A percentile compares a stretch with the other conserved stretches of the same genome.
These are phyloP conservation scores for Aromia moschata DNA, from an alignment of 2,888 invertebrate species.

Conservation along the genomic window DNA sequence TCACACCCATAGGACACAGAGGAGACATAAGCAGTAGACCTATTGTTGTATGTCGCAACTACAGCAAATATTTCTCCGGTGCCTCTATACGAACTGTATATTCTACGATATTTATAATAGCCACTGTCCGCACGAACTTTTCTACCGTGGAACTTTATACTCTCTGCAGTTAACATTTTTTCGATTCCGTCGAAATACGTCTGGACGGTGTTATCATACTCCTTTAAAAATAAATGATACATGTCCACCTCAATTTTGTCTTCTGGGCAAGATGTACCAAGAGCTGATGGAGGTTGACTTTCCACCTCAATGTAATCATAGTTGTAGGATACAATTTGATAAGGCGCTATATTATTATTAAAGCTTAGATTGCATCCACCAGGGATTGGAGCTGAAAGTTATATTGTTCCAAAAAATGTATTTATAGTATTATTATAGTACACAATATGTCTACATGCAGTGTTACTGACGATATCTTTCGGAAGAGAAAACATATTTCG, in stretches of 20 bases:
- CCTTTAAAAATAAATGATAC: slow-evolving; percentile 72
- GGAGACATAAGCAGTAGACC: slow-evolving; percentile 74
- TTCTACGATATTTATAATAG: slow-evolving; percentile 54
- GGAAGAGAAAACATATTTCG: too few relatives aligned
- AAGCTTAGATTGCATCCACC: slow-evolving; percentile 83
- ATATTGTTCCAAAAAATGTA: not conserved
- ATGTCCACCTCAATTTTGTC: slow-evolving; percentile 64
- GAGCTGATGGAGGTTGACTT: slow-evolving; percentile 64
- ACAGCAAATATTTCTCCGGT: slow-evolving; percentile 70
- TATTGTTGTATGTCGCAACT: slow-evolving; percentile 63
- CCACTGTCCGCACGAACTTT: slow-evolving; percentile 60
- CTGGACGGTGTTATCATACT: slow-evolving; percentile 66
- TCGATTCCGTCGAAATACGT: slow-evolving; percentile 70
- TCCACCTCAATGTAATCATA: slow-evolving; percentile 66
- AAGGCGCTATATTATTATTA: slow-evolving; percentile 69
- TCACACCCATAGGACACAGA: slow-evolving; percentile 74
- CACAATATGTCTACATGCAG: too few relatives aligned
- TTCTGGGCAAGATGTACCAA: slow-evolving; percentile 57
- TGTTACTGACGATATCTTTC: too few relatives aligned
- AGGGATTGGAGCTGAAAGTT: slow-evolving; percentile 75
- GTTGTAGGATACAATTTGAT: slow-evolving; percentile 62
- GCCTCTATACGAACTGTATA: slow-evolving; percentile 70
- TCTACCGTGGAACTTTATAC: slow-evolving; percentile 65
- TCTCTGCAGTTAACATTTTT: slow-evolving; percentile 70
- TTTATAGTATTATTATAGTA: not conserved